phyloP scores from a whole-genome alignment of 2,797 vertebrate genomes.

The Natrix natrix region DNA sequence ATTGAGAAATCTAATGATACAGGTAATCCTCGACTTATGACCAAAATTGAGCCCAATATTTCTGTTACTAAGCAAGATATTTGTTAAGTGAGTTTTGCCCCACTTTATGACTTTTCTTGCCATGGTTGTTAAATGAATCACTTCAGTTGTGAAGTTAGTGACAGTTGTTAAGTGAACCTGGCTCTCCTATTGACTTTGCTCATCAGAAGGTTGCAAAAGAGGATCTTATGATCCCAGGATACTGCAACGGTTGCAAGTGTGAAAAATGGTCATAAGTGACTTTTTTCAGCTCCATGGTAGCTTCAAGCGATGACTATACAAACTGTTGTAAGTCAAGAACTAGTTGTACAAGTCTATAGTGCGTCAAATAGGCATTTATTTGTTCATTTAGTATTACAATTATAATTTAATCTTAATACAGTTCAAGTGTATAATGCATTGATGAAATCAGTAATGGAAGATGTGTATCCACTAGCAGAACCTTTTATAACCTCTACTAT shows the following conservation, averaged over 20 bases:
- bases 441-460: not conserved
- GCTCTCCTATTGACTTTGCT: not conserved
- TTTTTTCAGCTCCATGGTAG: not conserved
- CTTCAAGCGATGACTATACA: not conserved
- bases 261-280: not conserved
- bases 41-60: not conserved
- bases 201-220: not conserved
- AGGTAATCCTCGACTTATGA: not conserved
- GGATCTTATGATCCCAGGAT: not conserved
- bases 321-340: not conserved
- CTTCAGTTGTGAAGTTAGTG: not conserved
- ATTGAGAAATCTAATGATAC: not conserved
- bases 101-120: not conserved
- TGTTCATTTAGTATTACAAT: not conserved
- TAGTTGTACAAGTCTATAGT: not conserved
- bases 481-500: not conserved
- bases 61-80: not conserved
- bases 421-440: not conserved
- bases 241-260: not conserved
- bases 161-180: not conserved
- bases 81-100: not conserved
- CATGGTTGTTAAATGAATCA: not conserved
- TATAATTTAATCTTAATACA: not conserved
- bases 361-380: not conserved
- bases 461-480: not conserved